Conservation (phyloP, 23 tunicate species). For the Ascidia mentula region DNA sequence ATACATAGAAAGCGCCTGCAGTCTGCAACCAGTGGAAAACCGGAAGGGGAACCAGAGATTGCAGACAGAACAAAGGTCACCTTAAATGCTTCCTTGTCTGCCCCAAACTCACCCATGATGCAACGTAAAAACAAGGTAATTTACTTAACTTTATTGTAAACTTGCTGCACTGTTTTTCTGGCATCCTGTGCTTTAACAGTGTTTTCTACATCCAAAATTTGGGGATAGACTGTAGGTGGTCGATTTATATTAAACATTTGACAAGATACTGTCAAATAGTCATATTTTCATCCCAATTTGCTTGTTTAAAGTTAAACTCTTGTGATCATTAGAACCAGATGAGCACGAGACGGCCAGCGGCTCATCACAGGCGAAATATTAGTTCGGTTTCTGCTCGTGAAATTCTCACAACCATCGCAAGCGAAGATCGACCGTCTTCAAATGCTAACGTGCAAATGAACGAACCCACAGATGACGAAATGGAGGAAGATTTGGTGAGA, state of each 20-base stretch:
- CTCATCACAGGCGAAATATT: conserved; percentile 91
- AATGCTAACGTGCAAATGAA: conserved; percentile 6
- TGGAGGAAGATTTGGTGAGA: conserved; percentile 62
- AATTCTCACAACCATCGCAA: conserved; percentile 50
- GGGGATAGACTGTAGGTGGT: no score
- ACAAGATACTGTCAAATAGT: no score
- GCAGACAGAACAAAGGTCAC: neutral
- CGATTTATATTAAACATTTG: no score
- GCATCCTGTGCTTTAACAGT: no score
- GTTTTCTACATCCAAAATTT: no score
- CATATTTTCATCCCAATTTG: no score
- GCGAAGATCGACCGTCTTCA: conserved; percentile 3
- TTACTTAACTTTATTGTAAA: no score
- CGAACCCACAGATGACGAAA: conserved; percentile 18
- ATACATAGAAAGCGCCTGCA: neutral
- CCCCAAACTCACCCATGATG: conserved; percentile 55
- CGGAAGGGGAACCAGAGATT: no score
- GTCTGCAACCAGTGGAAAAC: no score
- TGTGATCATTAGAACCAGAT: neutral
- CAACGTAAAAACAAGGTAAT: conserved; percentile 33
- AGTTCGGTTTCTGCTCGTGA: conserved; percentile 81
- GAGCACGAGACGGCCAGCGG: conserved; percentile 71
- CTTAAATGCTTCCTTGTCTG: conserved; percentile 17
- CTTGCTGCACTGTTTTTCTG: no score
- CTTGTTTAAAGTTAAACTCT: no score